phyloP scores from a whole-genome alignment of 1,140 invertebrate genomes.

The Drosophila suzukii region DNA sequence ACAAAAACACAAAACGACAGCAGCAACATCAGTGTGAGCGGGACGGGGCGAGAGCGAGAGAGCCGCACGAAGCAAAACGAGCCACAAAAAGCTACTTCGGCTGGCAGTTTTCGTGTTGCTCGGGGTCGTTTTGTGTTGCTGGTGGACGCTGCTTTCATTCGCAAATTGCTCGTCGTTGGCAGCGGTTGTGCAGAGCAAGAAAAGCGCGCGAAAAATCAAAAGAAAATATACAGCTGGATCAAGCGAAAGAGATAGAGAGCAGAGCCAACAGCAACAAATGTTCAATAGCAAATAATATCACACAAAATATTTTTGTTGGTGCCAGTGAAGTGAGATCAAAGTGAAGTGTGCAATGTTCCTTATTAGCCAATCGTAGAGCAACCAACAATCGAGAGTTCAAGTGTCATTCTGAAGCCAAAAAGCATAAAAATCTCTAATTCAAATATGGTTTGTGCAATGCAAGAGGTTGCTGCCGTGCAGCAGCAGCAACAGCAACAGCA shows the following conservation, averaged over 20 bases:
- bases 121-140: constrained; percentile 16
- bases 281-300: constrained; percentile 50
- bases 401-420: constrained; percentile 81
- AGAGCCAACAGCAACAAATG: constrained; percentile 53
- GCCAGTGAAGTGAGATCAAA: constrained; percentile 69
- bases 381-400: constrained; percentile 69
- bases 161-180: constrained; percentile 83
- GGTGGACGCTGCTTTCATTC: constrained; percentile 77
- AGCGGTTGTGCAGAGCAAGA: constrained; percentile 67
- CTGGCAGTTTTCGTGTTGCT: constrained; percentile 18
- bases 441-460: constrained; percentile 84
- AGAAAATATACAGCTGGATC: constrained; percentile 16
- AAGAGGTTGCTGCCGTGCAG: constrained; percentile 62
- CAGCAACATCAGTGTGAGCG: constrained; percentile 3
- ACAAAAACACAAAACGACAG: constrained; percentile 66
- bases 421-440: constrained; percentile 55
- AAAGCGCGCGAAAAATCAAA: constrained; percentile 72
- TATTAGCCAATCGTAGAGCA: constrained; percentile 79
- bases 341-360: constrained; percentile 81
- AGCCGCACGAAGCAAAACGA: constrained; percentile 12
- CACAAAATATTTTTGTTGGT: constrained; percentile 59
- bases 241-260: constrained; percentile 46
- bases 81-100: constrained; percentile 24
- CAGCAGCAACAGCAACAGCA: constrained; percentile 52
- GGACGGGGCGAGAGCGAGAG: not conserved